Evolutionary conservation across 2,888 invertebrate species (phyloP).

Genomic region (Mechanitis mazaeus): DNA sequence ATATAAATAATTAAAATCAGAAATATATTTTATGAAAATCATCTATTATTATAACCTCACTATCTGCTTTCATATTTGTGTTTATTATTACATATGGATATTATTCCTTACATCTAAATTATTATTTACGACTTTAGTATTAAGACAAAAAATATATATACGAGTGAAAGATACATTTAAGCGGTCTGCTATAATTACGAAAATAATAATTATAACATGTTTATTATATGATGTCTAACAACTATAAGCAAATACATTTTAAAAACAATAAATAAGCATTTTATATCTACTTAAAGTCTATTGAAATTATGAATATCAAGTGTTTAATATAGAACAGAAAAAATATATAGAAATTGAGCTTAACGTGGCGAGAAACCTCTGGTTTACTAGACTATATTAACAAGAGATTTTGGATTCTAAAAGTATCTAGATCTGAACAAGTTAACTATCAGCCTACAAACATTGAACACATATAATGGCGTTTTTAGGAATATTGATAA

Average conservation of each 20-base stretch:
- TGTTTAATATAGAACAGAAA: not conserved
- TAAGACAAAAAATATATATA: too few species aligned
- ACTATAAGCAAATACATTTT: too few species aligned
- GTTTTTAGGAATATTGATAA: slow-evolving; percentile 40
- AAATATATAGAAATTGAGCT: not conserved
- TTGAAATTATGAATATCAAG: not conserved
- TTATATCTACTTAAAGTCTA: not conserved
- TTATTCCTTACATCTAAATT: slow-evolving; percentile 12
- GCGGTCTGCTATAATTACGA: too few species aligned
- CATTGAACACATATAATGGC: slow-evolving; percentile 64
- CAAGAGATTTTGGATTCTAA: not conserved
- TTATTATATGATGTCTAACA: too few species aligned
- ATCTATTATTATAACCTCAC: slow-evolving; percentile 46
- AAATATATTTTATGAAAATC: slow-evolving; percentile 4
- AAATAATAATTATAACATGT: too few species aligned
- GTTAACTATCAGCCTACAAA: slow-evolving; percentile 6
- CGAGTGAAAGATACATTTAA: too few species aligned
- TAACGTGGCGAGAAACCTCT: not conserved
- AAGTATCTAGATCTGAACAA: not conserved
- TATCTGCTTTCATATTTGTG: slow-evolving; percentile 64
- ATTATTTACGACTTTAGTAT: not conserved
- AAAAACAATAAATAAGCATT: not conserved
- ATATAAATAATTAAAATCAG: slow-evolving; percentile 9
- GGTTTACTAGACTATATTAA: not conserved
- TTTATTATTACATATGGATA: slow-evolving; percentile 15